These are phyloP conservation scores for Phania funesta DNA, from an alignment of 2,888 invertebrate species.

Conservation along the genomic window DNA sequence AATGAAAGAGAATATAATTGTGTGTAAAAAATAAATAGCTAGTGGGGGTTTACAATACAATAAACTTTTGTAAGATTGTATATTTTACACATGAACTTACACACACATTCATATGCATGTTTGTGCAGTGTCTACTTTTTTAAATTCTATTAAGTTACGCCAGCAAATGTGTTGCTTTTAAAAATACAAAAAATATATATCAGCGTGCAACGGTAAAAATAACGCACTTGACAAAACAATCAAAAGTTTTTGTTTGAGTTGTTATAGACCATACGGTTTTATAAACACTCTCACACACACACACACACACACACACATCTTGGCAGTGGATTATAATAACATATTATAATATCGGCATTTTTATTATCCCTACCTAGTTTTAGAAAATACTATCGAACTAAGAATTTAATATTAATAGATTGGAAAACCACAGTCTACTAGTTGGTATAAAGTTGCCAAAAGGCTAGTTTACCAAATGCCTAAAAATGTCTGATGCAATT, in stretches of 20 bases:
- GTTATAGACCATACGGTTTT: neutral
- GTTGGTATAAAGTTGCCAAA: too few relatives aligned
- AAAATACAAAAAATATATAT: constrained; percentile 5
- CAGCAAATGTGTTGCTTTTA: constrained; percentile 25
- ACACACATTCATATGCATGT: neutral
- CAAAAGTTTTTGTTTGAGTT: constrained; percentile 44
- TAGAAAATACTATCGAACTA: too few relatives aligned
- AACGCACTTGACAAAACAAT: constrained; percentile 44
- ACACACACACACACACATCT: neutral
- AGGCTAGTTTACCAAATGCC: too few relatives aligned
- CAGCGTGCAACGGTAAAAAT: constrained; percentile 27
- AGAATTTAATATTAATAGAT: too few relatives aligned
- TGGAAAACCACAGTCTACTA: too few relatives aligned
- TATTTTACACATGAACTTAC: neutral
- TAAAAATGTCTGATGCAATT: too few relatives aligned
- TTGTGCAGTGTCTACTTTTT: neutral
- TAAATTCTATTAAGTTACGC: constrained; percentile 24
- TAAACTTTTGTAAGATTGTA: constrained; percentile 39
- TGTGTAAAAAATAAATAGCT: constrained; percentile 48
- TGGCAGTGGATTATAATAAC: constrained; percentile 8
- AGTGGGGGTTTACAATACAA: constrained; percentile 61
- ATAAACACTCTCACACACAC: too few relatives aligned
- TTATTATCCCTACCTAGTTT: neutral
- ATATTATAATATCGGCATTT: constrained; percentile 52
- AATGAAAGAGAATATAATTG: constrained; percentile 5